A percentile compares a stretch with the other conserved stretches of the same genome.
phyloP scores from a whole-genome alignment of 2,888 invertebrate genomes.

The Physocephala rufipes region DNA sequence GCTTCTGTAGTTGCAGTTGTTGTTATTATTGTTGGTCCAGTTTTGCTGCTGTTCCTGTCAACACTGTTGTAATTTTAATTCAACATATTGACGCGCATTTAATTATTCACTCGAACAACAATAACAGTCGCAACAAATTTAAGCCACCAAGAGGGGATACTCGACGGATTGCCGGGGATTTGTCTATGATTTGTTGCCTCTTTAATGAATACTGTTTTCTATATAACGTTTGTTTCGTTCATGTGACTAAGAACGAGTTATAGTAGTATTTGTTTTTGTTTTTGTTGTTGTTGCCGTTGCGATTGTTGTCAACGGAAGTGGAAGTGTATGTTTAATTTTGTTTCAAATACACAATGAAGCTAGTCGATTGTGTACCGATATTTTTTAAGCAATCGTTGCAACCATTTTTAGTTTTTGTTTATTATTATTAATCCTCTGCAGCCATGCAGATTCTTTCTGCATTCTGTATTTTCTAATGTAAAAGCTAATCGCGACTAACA shows the following conservation, averaged over 20 bases:
- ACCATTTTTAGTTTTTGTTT: too few species aligned
- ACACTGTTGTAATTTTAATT: constrained; percentile 58
- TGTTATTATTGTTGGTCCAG: constrained; percentile 5
- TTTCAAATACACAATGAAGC: constrained; percentile 26
- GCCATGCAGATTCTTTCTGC: background rate
- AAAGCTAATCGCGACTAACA: constrained; percentile 5
- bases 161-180: constrained; percentile 36
- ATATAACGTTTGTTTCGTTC: constrained; percentile 37
- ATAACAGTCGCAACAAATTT: background rate
- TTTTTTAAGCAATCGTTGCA: background rate
- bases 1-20: background rate
- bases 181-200: constrained; percentile 43
- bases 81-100: constrained; percentile 37
- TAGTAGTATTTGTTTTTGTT: constrained; percentile 13
- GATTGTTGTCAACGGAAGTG: constrained; percentile 23
- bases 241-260: constrained; percentile 5
- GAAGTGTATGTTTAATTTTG: constrained; percentile 32
- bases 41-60: constrained; percentile 40
- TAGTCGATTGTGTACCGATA: constrained; percentile 22
- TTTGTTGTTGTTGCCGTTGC: constrained; percentile 5
- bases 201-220: constrained; percentile 45
- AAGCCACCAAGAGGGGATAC: constrained; percentile 7
- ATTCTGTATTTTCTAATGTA: background rate
- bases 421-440: constrained; percentile 5
- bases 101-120: constrained; percentile 30